Evolutionary conservation across 2,113 vertebrate genomes (phyloP).

Genomic region (Oxyruncus cristatus): DNA sequence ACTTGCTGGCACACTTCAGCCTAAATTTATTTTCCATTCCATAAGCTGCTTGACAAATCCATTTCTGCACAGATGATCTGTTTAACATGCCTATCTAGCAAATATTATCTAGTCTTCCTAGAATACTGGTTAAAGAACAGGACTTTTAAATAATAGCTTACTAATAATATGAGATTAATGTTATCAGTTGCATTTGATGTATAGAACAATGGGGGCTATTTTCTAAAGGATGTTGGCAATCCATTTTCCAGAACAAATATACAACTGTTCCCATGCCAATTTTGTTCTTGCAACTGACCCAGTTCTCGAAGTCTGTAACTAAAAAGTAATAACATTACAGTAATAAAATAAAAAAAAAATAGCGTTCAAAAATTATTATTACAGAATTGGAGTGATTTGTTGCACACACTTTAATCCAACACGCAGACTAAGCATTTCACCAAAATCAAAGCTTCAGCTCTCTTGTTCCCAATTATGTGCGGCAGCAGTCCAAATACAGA

Average conservation of each 20-base stretch:
- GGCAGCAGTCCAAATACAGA: conserved; percentile 74
- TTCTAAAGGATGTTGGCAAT: conserved; percentile 39
- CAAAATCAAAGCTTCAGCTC: conserved; percentile 65
- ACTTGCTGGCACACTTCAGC: conserved; percentile 21
- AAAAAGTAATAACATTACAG: conserved; percentile 52
- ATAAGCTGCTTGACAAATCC: conserved; percentile 35
- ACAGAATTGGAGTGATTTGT: conserved; percentile 51
- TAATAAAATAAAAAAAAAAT: conserved; percentile 55
- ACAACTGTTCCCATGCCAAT: conserved; percentile 37
- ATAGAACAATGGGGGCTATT: conserved; percentile 4
- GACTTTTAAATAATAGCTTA: background rate
- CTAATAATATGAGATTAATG: background rate
- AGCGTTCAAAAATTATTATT: conserved; percentile 61
- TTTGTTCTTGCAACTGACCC: conserved; percentile 54
- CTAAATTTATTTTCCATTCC: conserved; percentile 54
- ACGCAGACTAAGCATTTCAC: conserved; percentile 63
- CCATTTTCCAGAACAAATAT: conserved; percentile 47
- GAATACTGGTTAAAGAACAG: conserved; percentile 18
- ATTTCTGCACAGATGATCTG: conserved; percentile 7
- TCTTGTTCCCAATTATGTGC: conserved; percentile 75
- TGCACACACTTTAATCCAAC: conserved; percentile 66
- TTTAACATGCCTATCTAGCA: conserved; percentile 18
- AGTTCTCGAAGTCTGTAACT: conserved; percentile 54
- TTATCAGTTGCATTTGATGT: background rate
- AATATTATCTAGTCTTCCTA: conserved; percentile 20